Conservation (phyloP, 2,888 invertebrate genomes). For the Ypsolopha scabrella region DNA sequence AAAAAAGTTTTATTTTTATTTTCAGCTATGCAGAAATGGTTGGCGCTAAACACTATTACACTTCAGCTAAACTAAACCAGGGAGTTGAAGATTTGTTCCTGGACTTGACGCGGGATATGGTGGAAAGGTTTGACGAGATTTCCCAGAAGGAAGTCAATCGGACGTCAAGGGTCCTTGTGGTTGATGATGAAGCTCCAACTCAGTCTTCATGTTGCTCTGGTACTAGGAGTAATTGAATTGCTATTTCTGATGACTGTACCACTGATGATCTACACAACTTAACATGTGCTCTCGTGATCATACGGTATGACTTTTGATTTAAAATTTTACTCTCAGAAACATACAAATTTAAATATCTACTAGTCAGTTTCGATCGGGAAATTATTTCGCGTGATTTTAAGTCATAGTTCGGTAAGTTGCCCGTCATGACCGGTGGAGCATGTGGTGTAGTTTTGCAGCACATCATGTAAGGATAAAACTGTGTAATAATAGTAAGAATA, state of each 20-base stretch:
- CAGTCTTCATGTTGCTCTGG: slow-evolving; percentile 48
- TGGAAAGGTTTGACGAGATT: slow-evolving; percentile 48
- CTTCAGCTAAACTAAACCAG: slow-evolving; percentile 92
- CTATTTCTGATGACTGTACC: no score
- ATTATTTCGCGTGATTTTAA: no score
- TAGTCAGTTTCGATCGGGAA: no score
- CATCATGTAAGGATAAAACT: no score
- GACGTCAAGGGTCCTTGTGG: slow-evolving; percentile 45
- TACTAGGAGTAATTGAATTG: slow-evolving; percentile 25
- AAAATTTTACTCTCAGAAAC: not conserved
- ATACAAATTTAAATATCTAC: not conserved
- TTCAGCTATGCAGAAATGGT: slow-evolving; percentile 89
- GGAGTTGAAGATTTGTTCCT: slow-evolving; percentile 94
- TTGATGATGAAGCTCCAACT: slow-evolving; percentile 48
- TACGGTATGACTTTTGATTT: not conserved
- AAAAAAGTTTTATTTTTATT: slow-evolving; percentile 15
- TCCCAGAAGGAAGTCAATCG: slow-evolving; percentile 29
- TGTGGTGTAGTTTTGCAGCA: no score
- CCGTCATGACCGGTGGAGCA: no score
- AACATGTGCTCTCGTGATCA: no score
- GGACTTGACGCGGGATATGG: slow-evolving; percentile 83
- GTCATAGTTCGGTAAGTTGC: no score
- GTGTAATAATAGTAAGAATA: no score
- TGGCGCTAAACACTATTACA: slow-evolving; percentile 92
- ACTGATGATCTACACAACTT: no score